phyloP scores from a whole-genome alignment of 1,140 invertebrate genomes.

The Temnothorax nylanderi region DNA sequence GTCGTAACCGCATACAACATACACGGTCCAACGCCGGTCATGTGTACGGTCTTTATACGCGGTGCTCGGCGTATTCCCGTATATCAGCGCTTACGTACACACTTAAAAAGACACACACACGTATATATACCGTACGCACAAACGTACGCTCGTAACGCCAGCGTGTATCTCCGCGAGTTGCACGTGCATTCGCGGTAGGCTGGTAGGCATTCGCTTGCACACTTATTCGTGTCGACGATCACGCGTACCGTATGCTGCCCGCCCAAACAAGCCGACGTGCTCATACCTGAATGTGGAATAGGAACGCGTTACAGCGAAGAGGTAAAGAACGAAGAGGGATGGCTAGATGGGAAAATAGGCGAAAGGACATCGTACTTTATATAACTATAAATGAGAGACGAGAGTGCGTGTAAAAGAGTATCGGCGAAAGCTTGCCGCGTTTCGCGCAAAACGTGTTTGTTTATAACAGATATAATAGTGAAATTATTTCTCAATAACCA shows the following conservation, averaged over 20 bases:
- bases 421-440: neutral
- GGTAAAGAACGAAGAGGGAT: neutral
- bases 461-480: neutral
- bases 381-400: neutral
- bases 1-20: neutral
- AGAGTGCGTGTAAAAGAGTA: neutral
- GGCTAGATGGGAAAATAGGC: neutral
- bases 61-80: neutral
- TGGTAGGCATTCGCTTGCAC: constrained; percentile 22
- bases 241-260: neutral
- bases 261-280: constrained; percentile 57
- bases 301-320: constrained; percentile 14
- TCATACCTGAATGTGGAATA: constrained; percentile 51
- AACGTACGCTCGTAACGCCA: neutral
- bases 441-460: neutral
- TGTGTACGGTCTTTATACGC: constrained; percentile 27
- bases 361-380: neutral
- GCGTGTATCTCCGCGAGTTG: constrained; percentile 30
- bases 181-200: constrained; percentile 18
- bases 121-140: neutral
- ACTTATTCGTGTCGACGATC: constrained; percentile 40
- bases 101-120: neutral
- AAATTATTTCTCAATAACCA: neutral
- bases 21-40: neutral
- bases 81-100: constrained; percentile 28